These are phyloP conservation scores for Ormyrus labotus DNA, from an alignment of 2,888 invertebrate species.

Conservation along the genomic window DNA sequence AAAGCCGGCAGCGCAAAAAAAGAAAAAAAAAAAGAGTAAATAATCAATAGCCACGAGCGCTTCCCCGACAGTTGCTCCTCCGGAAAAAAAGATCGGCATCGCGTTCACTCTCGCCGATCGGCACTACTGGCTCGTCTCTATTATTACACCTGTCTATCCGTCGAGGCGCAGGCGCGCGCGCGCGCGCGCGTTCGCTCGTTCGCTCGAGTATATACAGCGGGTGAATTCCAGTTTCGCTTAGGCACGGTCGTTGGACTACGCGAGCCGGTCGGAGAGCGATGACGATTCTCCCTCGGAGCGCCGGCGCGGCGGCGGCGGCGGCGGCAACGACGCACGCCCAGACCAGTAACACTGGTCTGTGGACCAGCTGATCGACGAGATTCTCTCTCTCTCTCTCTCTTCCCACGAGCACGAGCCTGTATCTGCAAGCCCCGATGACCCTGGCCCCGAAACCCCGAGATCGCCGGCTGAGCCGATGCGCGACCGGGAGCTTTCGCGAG, in stretches of 20 bases:
- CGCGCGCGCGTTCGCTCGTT: conserved; percentile 41
- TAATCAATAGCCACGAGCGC: conserved; percentile 31
- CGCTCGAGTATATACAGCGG: neutral
- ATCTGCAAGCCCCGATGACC: conserved; percentile 35
- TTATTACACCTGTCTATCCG: conserved; percentile 71
- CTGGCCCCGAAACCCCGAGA: conserved; percentile 47
- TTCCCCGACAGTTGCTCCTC: neutral
- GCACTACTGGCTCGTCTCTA: conserved; percentile 63
- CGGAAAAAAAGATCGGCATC: neutral
- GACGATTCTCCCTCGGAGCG: conserved; percentile 39
- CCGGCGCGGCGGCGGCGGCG: conserved; percentile 27
- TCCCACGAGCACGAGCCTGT: conserved; percentile 7
- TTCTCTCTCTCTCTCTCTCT: conserved; percentile 30
- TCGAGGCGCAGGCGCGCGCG: conserved; percentile 54
- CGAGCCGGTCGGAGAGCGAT: conserved; percentile 49
- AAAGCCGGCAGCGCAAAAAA: neutral
- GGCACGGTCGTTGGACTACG: conserved; percentile 34
- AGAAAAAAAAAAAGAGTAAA: neutral
- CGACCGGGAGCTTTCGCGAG: neutral
- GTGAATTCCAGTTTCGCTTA: conserved; percentile 68
- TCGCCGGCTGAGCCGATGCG: neutral
- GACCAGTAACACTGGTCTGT: conserved; percentile 54
- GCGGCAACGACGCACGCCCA: conserved; percentile 21
- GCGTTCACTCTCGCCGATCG: conserved; percentile 31
- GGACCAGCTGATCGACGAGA: conserved; percentile 55